These are phyloP conservation scores for Ammodytes dubius DNA, from an alignment of 2,113 vertebrate species.

Conservation along the genomic window DNA sequence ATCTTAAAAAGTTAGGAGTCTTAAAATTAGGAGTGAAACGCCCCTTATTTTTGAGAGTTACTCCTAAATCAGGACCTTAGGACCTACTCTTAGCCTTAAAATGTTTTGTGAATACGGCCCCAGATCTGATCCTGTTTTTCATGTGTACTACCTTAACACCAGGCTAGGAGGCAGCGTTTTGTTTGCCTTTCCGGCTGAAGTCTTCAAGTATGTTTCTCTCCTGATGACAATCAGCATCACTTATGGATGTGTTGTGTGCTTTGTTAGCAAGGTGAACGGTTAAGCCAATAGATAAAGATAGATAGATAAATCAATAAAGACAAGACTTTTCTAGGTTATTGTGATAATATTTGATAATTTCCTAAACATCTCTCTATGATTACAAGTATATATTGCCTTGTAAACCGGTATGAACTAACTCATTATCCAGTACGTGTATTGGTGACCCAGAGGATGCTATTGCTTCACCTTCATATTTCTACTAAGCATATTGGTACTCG, in stretches of 20 bases:
- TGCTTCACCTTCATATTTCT: conserved; percentile 7
- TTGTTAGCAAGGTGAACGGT: not conserved
- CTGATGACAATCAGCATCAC: too few relatives aligned
- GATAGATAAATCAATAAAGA: not conserved
- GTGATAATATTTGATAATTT: not conserved
- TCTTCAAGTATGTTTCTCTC: not conserved
- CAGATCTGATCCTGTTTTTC: not conserved
- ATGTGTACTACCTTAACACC: not conserved
- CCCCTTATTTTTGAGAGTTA: too few relatives aligned
- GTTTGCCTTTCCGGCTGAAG: not conserved
- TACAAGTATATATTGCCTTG: not conserved
- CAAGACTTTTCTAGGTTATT: not conserved
- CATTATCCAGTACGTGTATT: conserved; percentile 12
- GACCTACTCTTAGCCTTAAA: too few relatives aligned
- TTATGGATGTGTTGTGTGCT: not conserved
- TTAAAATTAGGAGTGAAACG: too few relatives aligned
- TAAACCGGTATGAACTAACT: not conserved
- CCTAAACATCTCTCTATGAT: not conserved
- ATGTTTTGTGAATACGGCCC: too few relatives aligned
- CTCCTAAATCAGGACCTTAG: too few relatives aligned
- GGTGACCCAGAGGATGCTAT: not conserved
- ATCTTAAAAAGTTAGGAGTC: too few relatives aligned
- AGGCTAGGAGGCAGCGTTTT: not conserved
- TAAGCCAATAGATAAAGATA: not conserved
- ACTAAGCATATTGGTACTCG: conserved; percentile 4